Conservation (phyloP, 2,797 vertebrate species). For the Psittacula echo region DNA sequence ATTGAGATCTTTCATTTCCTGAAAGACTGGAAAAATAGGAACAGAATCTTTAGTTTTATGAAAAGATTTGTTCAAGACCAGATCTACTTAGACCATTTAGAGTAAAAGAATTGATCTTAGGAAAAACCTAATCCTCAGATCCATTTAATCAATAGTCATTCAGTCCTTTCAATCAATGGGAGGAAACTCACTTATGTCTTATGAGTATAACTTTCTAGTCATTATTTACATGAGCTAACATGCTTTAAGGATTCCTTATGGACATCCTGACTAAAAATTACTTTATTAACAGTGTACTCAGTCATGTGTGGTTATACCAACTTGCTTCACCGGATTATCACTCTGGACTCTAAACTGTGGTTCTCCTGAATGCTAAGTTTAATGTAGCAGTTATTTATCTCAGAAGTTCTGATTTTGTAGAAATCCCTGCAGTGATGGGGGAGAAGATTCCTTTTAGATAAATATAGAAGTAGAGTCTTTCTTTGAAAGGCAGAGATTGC, state of each 20-base stretch:
- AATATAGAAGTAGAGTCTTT: constrained; percentile 22
- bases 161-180: neutral
- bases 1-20: neutral
- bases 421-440: neutral
- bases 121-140: neutral
- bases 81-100: neutral
- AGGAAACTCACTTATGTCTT: neutral
- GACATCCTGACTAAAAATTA: neutral
- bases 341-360: neutral
- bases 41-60: neutral
- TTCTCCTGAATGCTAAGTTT: neutral
- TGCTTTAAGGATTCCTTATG: neutral
- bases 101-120: neutral
- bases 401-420: constrained; percentile 12
- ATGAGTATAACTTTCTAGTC: neutral
- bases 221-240: neutral
- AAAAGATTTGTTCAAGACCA: neutral
- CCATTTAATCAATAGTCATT: neutral
- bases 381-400: neutral
- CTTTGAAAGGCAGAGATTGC: neutral
- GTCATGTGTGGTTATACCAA: neutral
- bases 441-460: constrained; percentile 14
- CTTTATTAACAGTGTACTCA: neutral
- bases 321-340: neutral
- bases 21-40: neutral